Evolutionary conservation across 2,797 vertebrate species (phyloP), one percentile per base, ranked within the genome.

Genomic region (Enteromius argenteus): DNA sequence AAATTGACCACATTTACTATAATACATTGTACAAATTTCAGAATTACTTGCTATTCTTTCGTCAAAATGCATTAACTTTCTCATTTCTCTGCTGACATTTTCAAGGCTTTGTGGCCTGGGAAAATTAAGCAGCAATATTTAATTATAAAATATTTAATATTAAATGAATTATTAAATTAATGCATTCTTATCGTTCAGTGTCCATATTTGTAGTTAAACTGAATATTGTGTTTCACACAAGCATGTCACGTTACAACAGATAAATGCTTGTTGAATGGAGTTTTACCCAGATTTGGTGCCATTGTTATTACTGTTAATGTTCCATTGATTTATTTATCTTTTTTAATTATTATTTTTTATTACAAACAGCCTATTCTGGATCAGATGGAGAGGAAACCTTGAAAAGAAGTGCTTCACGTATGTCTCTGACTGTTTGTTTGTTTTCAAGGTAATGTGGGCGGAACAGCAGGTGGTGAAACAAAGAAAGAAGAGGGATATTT

Each of bases 401-500:
- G 17, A 27, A 44, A 37, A 19, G 67, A n/a, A 37, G 17, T 15
- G 8, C 30, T 37, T n/a, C 37, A 53, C 1, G 30, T 37, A 49
- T 6, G 56, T 81, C 74, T 72, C 3, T 3, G 1, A 4, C 4
- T 51, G 15, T 69, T 77, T 85, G 46, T 81, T 68, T 80, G 42
- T 19, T 74, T 30, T 82, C 1, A 88, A 99, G 98, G 97, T 99
- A 71, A 92, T 91, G 80, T 99, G 97, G 97, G 94, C 96, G 39
- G 96, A 99, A 89, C 98, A 99, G 91, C 98, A 99, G 91, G 96
- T 98, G 88, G 95, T 94, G 0, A 99, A 97, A 89, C 93, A 67
- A 71, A 94, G 98, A 91, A 95, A 87, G 91, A 99, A 99, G 92
- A 93, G 98, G 84, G 98, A 99, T 17, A 2, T 96, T 75, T 96